Evolutionary conservation across 2,888 invertebrate genomes (phyloP).

Genomic region (Allacma fusca): DNA sequence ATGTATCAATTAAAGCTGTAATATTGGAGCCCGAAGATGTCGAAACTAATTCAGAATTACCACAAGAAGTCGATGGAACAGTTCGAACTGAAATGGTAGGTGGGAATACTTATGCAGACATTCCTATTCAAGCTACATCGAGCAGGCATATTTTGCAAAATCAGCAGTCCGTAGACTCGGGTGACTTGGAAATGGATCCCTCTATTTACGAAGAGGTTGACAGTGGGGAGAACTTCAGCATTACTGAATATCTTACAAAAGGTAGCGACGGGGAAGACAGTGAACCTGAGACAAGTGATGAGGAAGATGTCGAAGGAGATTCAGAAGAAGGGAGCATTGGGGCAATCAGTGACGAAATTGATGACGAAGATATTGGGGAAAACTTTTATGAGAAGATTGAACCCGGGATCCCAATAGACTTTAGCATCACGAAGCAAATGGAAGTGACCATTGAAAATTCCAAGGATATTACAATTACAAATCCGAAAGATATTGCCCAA

Average conservation of each 20-base stretch:
- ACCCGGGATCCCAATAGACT: no score
- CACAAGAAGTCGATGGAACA: no score
- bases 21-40: no score
- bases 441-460: no score
- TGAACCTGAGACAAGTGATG: slow-evolving; percentile 55
- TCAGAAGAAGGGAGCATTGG: slow-evolving; percentile 45
- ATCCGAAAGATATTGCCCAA: no score
- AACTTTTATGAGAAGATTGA: slow-evolving; percentile 39
- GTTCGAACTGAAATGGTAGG: no score
- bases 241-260: slow-evolving; percentile 48
- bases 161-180: slow-evolving; percentile 17
- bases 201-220: slow-evolving; percentile 49
- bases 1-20: no score
- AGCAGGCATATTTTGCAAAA: not conserved
- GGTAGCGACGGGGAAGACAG: slow-evolving; percentile 35
- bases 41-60: no score
- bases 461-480: no score
- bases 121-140: no score
- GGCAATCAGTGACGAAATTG: slow-evolving; percentile 52
- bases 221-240: slow-evolving; percentile 50
- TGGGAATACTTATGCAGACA: no score
- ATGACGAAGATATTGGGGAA: slow-evolving; percentile 58
- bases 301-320: slow-evolving; percentile 54
- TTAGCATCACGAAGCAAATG: no score
- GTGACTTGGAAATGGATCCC: slow-evolving; percentile 45